A percentile compares a stretch with the other conserved stretches of the same genome.
These are phyloP conservation scores for Melanotaenia trifasciata DNA, from an alignment of 2,797 vertebrate genomes.

Conservation along the genomic window DNA sequence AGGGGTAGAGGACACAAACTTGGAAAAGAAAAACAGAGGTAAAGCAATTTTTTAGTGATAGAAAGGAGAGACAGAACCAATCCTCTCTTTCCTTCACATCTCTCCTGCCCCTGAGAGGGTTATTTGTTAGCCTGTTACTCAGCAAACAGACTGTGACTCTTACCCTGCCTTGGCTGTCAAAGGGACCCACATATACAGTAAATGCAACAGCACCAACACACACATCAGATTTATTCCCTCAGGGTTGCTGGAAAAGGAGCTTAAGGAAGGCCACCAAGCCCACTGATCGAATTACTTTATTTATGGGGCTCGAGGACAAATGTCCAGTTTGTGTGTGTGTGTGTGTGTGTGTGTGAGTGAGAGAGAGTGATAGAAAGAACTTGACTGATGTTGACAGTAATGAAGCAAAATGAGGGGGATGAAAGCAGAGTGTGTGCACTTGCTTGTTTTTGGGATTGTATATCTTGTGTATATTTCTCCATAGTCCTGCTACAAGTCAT, in stretches of 20 bases:
- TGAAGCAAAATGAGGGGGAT: slow-evolving; percentile 36
- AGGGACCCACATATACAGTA: slow-evolving; percentile 37
- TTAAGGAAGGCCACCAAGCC: slow-evolving; percentile 37
- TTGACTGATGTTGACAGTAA: slow-evolving; percentile 42
- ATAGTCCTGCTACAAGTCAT: slow-evolving; percentile 16
- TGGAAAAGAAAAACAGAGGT: not conserved
- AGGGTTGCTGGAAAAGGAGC: slow-evolving; percentile 31
- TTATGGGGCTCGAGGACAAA: slow-evolving; percentile 32
- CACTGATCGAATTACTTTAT: slow-evolving; percentile 54
- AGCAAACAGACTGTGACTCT: slow-evolving; percentile 70
- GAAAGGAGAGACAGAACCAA: slow-evolving; percentile 34
- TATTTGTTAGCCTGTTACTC: slow-evolving; percentile 77
- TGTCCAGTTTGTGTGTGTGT: slow-evolving; percentile 26
- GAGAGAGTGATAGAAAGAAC: slow-evolving; percentile 12
- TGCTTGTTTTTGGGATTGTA: slow-evolving; percentile 17
- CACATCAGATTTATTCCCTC: slow-evolving; percentile 20
- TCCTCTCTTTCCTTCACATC: slow-evolving; percentile 34
- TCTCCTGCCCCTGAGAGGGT: slow-evolving; percentile 67
- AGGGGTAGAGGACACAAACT: not conserved
- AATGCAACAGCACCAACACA: slow-evolving; percentile 31
- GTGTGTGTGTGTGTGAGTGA: slow-evolving; percentile 21
- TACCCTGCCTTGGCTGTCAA: slow-evolving; percentile 52
- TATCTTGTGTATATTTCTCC: slow-evolving; percentile 15
- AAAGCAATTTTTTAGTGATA: not conserved
- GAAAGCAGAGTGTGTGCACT: slow-evolving; percentile 15